These are phyloP conservation scores for Biston betularia DNA, from an alignment of 2,888 invertebrate species.

Conservation along the genomic window DNA sequence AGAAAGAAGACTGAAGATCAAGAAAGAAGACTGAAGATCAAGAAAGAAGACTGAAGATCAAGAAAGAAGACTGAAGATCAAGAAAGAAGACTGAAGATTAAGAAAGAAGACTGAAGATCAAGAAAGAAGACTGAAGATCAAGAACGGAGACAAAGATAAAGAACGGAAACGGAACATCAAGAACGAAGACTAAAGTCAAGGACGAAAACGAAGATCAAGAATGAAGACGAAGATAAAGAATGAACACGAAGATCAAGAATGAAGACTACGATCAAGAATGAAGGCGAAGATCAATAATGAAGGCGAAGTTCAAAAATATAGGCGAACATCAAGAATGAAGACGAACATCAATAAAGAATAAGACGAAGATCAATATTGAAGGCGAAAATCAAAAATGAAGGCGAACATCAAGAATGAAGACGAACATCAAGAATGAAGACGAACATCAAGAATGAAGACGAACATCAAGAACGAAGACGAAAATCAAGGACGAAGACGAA, in stretches of 20 bases:
- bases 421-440: constrained; percentile 11
- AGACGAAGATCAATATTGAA: constrained; percentile 9
- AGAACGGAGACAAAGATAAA: constrained; percentile 12
- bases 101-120: constrained; percentile 10
- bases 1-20: constrained; percentile 3
- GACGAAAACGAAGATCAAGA: constrained; percentile 10
- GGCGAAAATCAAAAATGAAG: constrained; percentile 4
- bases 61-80: constrained; percentile 6
- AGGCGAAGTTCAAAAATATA: no score
- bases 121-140: constrained; percentile 7
- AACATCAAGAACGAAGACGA: not conserved
- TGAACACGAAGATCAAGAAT: not conserved
- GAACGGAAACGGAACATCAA: not conserved
- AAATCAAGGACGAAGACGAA: constrained; percentile 12
- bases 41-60: not conserved
- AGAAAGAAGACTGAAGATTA: constrained; percentile 12
- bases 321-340: constrained; percentile 4
- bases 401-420: constrained; percentile 1
- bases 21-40: not conserved
- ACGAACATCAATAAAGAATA: not conserved
- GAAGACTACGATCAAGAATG: constrained; percentile 8
- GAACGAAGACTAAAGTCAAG: not conserved
- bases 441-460: not conserved
- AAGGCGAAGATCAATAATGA: not conserved
- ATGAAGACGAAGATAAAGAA: constrained; percentile 3